Base-by-base conservation (phyloP, 1,140 invertebrate species). In the Bombus superbus region DNA sequence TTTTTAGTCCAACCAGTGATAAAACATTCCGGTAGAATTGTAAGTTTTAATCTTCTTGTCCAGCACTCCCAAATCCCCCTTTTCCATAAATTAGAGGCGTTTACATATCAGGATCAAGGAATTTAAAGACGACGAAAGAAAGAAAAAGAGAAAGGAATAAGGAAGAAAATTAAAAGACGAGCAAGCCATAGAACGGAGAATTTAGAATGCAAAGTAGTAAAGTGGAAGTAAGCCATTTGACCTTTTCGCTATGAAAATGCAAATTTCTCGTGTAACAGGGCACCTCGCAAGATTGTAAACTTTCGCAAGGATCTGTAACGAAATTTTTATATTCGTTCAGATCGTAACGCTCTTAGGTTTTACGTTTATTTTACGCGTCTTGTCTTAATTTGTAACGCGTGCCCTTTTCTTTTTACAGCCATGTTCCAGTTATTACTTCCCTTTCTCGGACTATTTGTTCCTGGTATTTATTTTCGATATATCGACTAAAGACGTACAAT, bases 181-280 rank as follows among this genome's bases (percentile, higher is more conserved):
- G 28, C 1, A 44, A 74, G 42, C 5, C 1, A 4, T 44, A 11
- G 32, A 47, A 74, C 18, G 72, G 2, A 22, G 18, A 15, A 44
- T 44, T 74, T 10, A 42, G 42, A 44, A 74, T 44, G 42, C 72
- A 74, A 74, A 74, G 38, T 47, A 22, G 28, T n/a, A 22, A 18
- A 42, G 18, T 74, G 42, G 18, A 74, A 74, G 40, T 42, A 44
- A 74, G 72, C 42, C n/a, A 10, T 74, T 32, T 44, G 72, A 74
- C 73, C 73, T 53, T 75, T 25, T 53, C 44, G 9, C 22, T 53
- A 35, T 35, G 32, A 53, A 75, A 75, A 75, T 75, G 73, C 42
- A 75, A 75, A 75, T 75, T 53, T 5, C n/a, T 53, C 4, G 3
- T 25, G 18, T 53, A 35, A 75, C 10, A 35, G 11, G 22, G 11